Conservation (phyloP, 2,888 invertebrate species). For the Xestobium rufovillosum region DNA sequence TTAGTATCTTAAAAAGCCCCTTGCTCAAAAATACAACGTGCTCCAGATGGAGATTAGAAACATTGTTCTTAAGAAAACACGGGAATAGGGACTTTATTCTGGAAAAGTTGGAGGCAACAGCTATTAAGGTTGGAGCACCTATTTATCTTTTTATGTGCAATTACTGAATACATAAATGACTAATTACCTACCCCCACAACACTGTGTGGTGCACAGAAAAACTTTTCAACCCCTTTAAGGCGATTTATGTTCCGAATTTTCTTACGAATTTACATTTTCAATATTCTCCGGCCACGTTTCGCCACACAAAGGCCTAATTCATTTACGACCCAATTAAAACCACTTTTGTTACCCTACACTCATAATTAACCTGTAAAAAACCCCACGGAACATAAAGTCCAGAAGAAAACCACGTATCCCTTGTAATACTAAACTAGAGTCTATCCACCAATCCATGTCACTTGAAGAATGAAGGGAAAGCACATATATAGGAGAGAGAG, state of each 20-base stretch:
- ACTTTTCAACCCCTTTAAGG: conserved; percentile 37
- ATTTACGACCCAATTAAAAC: too few relatives aligned
- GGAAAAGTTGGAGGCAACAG: conserved; percentile 24
- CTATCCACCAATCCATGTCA: too few relatives aligned
- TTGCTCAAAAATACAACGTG: conserved; percentile 29
- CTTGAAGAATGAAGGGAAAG: too few relatives aligned
- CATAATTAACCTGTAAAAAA: too few relatives aligned
- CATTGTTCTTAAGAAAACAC: conserved; percentile 28
- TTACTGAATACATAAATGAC: conserved; percentile 45
- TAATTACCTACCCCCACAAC: conserved; percentile 41
- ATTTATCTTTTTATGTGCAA: conserved; percentile 45
- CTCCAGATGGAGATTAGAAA: conserved; percentile 24
- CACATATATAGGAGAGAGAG: too few relatives aligned
- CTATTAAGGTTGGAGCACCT: conserved; percentile 39
- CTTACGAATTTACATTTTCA: conserved; percentile 32
- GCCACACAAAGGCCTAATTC: too few relatives aligned
- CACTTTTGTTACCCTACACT: too few relatives aligned
- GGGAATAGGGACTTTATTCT: conserved; percentile 31
- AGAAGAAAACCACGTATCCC: too few relatives aligned
- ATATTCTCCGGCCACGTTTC: conserved; percentile 18
- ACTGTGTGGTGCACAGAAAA: conserved; percentile 36
- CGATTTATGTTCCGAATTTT: conserved; percentile 33
- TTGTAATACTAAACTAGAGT: too few relatives aligned
- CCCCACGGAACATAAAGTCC: too few relatives aligned
- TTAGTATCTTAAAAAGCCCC: conserved; percentile 37